phyloP scores from a whole-genome alignment of 1,140 invertebrate genomes.

The Drosophila kohkoa region DNA sequence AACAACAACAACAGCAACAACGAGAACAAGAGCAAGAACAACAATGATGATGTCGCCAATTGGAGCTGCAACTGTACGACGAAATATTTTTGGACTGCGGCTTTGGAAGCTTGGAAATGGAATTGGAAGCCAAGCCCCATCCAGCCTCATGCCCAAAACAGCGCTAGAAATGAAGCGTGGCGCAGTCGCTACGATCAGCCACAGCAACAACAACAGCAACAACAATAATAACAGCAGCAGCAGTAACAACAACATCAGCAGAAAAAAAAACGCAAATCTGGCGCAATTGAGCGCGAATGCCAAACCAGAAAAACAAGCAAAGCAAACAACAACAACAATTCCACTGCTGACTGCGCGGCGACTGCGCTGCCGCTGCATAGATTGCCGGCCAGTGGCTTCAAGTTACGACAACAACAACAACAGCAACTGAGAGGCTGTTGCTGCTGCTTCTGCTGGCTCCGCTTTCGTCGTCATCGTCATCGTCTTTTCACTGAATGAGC shows the following conservation, averaged over 20 bases:
- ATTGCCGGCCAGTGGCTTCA: constrained; percentile 73
- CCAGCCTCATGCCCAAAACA: constrained; percentile 23
- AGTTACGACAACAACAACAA: constrained; percentile 57
- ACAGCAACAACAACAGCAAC: constrained; percentile 35
- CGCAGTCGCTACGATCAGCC: constrained; percentile 48
- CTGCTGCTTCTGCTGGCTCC: neutral
- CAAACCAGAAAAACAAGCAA: constrained; percentile 82
- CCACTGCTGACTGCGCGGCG: constrained; percentile 22
- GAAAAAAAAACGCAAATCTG: constrained; percentile 74
- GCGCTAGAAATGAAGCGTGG: constrained; percentile 67
- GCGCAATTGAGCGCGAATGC: constrained; percentile 79
- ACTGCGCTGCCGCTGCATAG: constrained; percentile 51
- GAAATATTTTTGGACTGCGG: constrained; percentile 25
- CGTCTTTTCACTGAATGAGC: constrained; percentile 82
- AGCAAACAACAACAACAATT: constrained; percentile 37
- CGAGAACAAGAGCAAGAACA: constrained; percentile 18
- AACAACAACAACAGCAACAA: constrained; percentile 26
- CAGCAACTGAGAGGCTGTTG: constrained; percentile 12
- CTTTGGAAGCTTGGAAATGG: too few species aligned
- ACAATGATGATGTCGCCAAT: constrained; percentile 45
- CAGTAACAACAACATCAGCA: constrained; percentile 22
- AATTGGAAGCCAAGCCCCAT: constrained; percentile 40
- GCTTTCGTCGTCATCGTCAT: constrained; percentile 41
- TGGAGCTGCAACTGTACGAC: constrained; percentile 74
- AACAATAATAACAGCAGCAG: constrained; percentile 26